phyloP scores from a whole-genome alignment of 2,113 vertebrate species.

The Martes martes region DNA sequence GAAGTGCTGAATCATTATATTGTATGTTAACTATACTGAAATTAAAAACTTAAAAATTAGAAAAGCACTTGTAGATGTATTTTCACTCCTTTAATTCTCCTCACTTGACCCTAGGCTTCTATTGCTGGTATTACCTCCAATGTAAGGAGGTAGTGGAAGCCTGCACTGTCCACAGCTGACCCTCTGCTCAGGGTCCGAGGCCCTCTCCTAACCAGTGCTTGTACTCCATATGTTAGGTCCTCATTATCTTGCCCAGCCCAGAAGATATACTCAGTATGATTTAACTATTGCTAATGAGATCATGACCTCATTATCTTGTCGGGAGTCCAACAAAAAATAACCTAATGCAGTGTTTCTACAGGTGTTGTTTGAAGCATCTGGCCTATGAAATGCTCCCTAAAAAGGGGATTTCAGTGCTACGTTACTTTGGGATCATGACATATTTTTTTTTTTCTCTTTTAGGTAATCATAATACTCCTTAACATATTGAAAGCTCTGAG shows the following conservation, averaged over 20 bases:
- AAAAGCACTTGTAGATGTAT: background rate
- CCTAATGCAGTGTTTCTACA: background rate
- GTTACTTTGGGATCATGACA: background rate
- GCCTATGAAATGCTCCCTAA: background rate
- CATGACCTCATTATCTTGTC: background rate
- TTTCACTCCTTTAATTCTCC: background rate
- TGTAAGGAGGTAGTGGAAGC: background rate
- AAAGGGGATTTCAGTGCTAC: background rate
- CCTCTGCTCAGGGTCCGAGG: background rate
- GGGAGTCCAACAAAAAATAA: background rate
- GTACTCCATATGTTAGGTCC: background rate
- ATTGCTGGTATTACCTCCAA: background rate
- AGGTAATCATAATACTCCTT: background rate
- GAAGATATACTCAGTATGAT: background rate
- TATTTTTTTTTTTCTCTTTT: background rate
- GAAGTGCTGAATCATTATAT: background rate
- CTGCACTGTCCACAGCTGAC: background rate
- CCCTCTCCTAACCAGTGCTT: too few species aligned
- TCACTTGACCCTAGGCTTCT: background rate
- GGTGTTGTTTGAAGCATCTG: background rate
- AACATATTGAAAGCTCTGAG: background rate
- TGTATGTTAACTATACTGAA: background rate
- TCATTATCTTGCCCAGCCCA: background rate
- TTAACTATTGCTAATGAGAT: background rate
- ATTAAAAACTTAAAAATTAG: background rate